These are phyloP conservation scores for Misgurnus anguillicaudatus DNA, from an alignment of 2,113 vertebrate genomes.

Conservation along the genomic window DNA sequence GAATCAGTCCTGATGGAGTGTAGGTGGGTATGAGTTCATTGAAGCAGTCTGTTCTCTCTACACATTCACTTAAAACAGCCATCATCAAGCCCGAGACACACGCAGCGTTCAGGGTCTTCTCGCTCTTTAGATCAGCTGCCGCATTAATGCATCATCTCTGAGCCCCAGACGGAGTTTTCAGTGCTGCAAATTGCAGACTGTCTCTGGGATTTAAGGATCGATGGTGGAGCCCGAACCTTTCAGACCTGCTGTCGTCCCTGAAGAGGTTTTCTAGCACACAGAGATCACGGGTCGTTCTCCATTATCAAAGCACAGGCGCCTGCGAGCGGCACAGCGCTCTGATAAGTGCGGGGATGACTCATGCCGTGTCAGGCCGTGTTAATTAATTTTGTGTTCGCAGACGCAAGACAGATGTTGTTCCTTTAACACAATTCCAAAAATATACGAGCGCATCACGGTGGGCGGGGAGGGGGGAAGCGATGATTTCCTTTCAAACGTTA, in stretches of 20 bases:
- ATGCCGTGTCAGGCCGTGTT: conserved; percentile 42
- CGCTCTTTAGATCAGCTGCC: not conserved
- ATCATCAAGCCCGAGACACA: not conserved
- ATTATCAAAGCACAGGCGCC: not conserved
- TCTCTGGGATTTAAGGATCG: conserved; percentile 13
- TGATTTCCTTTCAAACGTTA: not conserved
- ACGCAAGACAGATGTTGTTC: conserved; percentile 45
- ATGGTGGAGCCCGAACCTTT: conserved; percentile 34
- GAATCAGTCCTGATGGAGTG: conserved; percentile 36
- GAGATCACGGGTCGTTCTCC: conserved; percentile 17
- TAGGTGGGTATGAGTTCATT: conserved; percentile 27
- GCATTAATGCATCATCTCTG: not conserved
- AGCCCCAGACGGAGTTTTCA: not conserved
- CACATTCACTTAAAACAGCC: not conserved
- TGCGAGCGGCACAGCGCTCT: not conserved
- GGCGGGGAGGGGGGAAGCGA: conserved; percentile 18
- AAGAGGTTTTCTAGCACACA: conserved; percentile 27
- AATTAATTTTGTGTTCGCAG: conserved; percentile 44
- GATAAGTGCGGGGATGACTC: conserved; percentile 44
- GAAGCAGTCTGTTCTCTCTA: conserved; percentile 1
- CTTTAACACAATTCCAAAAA: conserved; percentile 43
- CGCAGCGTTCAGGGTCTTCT: not conserved
- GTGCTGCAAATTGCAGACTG: not conserved
- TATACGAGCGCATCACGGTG: conserved; percentile 2
- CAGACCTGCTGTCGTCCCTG: conserved; percentile 21